Evolutionary conservation across 2,888 invertebrate genomes (phyloP), one percentile per base, ranked within the genome.

Genomic region (Incurvaria masculella): DNA sequence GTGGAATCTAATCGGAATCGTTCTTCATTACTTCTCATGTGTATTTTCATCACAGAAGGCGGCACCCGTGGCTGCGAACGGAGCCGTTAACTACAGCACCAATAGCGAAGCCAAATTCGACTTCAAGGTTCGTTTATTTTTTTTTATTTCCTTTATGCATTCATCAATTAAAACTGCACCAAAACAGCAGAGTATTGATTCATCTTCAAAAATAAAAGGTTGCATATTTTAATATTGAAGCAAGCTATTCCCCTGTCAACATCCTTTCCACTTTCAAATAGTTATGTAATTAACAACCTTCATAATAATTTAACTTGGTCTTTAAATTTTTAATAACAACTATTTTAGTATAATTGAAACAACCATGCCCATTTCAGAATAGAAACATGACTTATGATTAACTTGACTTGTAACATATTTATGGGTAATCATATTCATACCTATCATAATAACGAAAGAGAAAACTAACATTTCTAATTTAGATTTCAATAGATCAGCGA

Each of bases 101-200:
- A 81, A 81, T 52, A 81, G 81, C 6, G 85, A 86, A 64, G 83
- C 83, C 5, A 69, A 72, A 11, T 85, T 84, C 59, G 85, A 85
- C 66, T 81, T 82, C 10, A 76, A 82, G 75, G 82, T 82, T 62
- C 14, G 3, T 8, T 3, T 33, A 14, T 4, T 11, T 14, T 33
- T 11, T 8, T 33, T 33, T 4, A 33, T 8, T 6, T 23, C 10
- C 10, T 23, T 10, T 6, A 4, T 10, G 4, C 5, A 14, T 33
- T 33, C 14, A 33, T 33, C 3, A 33, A 6, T 8, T 8, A 33
- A 33, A 33, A 6, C 14, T 6, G 14, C 8, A 11, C 8, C 4
- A 11, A 14, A 14, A 33, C 14, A 3, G 14, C 14, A 3, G 8
- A n/a, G 4, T 8, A 14, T 33, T 14, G 3, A 14, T 33, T 33